Evolutionary conservation across 2,888 invertebrate genomes (phyloP), one percentile per base, ranked within the genome.

Genomic region (Baronia brevicornis): DNA sequence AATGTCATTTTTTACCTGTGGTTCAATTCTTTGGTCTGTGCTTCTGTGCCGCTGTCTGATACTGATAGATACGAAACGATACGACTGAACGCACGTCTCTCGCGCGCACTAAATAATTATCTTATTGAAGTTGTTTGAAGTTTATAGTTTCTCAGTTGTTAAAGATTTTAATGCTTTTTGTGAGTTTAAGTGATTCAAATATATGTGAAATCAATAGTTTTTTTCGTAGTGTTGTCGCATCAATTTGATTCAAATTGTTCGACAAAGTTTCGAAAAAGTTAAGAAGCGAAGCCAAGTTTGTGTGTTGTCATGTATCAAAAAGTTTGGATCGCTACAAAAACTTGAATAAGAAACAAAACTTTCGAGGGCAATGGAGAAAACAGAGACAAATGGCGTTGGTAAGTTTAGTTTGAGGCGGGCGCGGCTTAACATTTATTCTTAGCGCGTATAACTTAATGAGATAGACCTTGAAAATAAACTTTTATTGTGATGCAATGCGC

Each of bases 351-450:
- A 39, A 41, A 48, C 45, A 55, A 49, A 43, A 43, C 37, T 48
- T 35, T 38, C 42, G 33, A n/a, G n/a, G n/a, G n/a, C n/a, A n/a
- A n/a, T n/a, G n/a, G n/a, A n/a, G 51, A 65, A 57, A 46, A 77
- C 77, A 77, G 80, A 82, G 54, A 50, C 69, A 7, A 73, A 61
- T 60, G 64, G 54, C 51, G 69, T 77, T 39, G 80, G 80, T 82
- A 54, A 75, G 80, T 74, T 43, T 17, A 23, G 15, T 24, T 26
- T 12, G 17, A 14, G 32, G 33, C 18, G 24, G 25, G 38, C 31
- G 29, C 33, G 34, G 41, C 36, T 36, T 26, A 36, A 27, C n/a
- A n/a, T n/a, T n/a, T 21, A 21, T 24, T 27, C 13, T 28, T 39
- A 13, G 14, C 13, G 21, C 37, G 36, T 39, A 35, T 44, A 34